Evolutionary conservation across 92 coral and sea anemone genomes (phyloP).

Genomic region (Heteractis magnifica): DNA sequence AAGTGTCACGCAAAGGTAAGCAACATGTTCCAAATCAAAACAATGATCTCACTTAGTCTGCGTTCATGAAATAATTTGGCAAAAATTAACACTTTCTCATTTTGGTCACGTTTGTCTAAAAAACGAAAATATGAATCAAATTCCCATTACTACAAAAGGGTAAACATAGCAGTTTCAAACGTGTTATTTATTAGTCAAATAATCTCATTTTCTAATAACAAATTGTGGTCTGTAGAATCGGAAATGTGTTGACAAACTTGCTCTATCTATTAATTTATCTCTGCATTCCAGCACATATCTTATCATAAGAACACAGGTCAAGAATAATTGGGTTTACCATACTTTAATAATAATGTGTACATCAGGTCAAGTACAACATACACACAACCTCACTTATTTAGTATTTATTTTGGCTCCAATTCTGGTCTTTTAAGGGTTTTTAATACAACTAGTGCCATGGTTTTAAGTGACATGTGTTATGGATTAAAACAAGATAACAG

Average conservation of each 20-base stretch:
- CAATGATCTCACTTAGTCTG: not conserved
- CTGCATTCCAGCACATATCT: not conserved
- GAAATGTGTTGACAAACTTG: conserved; percentile 1
- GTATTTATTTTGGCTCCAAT: not conserved
- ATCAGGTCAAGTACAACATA: not conserved
- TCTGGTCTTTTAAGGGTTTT: not conserved
- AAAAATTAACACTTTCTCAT: no score
- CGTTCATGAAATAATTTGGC: not conserved
- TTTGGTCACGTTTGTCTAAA: no score
- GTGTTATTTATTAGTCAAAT: not conserved
- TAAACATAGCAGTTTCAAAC: not conserved
- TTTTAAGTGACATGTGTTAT: not conserved
- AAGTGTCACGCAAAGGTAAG: conserved; percentile 99
- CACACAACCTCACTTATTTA: not conserved
- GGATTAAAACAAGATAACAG: not conserved
- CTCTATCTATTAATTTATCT: conserved; percentile 1
- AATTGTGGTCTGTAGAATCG: not conserved
- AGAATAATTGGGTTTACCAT: not conserved
- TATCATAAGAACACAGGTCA: not conserved
- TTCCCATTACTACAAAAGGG: not conserved
- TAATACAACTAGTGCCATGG: not conserved
- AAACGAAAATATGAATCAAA: no score
- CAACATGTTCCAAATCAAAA: not conserved
- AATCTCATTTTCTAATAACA: not conserved
- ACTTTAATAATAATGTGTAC: not conserved